Percentiles rank a stretch among this genome's conserved stretches.
Evolutionary conservation across 2,797 vertebrate species (phyloP).

Genomic region (Cynopterus sphinx): DNA sequence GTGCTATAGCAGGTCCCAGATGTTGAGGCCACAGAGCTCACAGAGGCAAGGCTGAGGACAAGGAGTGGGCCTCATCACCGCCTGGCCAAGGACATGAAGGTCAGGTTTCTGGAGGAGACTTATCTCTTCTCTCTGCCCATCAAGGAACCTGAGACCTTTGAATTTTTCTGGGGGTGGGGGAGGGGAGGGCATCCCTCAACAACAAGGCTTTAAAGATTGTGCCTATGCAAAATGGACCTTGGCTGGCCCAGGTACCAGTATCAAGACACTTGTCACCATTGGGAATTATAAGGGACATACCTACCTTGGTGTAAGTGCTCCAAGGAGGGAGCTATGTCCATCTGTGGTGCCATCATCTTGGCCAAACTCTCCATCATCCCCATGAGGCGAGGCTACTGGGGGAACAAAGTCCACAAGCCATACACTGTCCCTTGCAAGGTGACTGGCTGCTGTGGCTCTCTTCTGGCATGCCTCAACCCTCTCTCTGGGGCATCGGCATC

Average conservation of each 20-base stretch:
- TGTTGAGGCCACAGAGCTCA: conserved; percentile 87
- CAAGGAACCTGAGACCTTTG: conserved; percentile 99
- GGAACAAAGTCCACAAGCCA: conserved; percentile 98
- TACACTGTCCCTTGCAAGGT: conserved; percentile 98
- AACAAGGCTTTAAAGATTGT: conserved; percentile 98
- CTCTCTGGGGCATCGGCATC: conserved; percentile 95
- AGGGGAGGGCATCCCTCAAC: conserved; percentile 89
- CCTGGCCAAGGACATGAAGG: conserved; percentile 98
- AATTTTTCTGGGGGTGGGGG: conserved; percentile 91
- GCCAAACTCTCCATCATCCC: conserved; percentile 97
- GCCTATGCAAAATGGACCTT: conserved; percentile 98
- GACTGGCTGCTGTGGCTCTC: conserved; percentile 95
- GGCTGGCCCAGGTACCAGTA: conserved; percentile 96
- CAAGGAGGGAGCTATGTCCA: conserved; percentile 97
- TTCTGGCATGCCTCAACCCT: conserved; percentile 96
- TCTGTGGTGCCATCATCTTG: conserved; percentile 96
- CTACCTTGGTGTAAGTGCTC: conserved; percentile 98
- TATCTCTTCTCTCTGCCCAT: conserved; percentile 97
- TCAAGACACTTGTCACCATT: conserved; percentile 98
- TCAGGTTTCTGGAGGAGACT: conserved; percentile 97
- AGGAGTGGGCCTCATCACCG: conserved; percentile 96
- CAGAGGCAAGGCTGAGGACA: conserved; percentile 91
- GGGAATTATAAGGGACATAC: conserved; percentile 97
- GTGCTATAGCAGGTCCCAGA: neutral
- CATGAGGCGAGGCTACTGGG: conserved; percentile 96